These are phyloP conservation scores for Patagioenas fasciata DNA, from an alignment of 2,113 vertebrate genomes.

Conservation along the genomic window DNA sequence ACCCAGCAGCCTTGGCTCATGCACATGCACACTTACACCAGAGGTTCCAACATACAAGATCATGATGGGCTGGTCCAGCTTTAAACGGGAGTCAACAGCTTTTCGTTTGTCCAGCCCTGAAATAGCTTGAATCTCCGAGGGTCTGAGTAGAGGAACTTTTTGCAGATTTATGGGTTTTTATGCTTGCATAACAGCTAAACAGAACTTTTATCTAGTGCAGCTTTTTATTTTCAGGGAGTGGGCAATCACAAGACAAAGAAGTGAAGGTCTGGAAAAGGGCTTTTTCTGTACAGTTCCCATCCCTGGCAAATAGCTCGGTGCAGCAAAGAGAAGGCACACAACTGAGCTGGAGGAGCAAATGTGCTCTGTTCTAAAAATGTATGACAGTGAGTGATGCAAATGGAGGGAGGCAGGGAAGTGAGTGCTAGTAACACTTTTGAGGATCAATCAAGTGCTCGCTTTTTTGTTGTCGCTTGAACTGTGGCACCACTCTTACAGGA, in stretches of 20 bases:
- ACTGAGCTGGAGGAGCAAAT: neutral
- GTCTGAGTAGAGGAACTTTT: neutral
- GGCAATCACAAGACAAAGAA: neutral
- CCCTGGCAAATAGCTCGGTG: neutral
- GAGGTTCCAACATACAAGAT: neutral
- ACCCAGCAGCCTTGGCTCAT: neutral
- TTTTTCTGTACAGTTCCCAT: neutral
- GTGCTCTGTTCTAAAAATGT: neutral
- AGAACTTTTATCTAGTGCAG: neutral
- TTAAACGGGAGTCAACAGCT: neutral
- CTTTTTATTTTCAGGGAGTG: neutral
- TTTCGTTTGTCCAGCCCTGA: neutral
- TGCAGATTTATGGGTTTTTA: neutral
- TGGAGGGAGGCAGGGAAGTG: neutral
- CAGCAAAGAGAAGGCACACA: neutral
- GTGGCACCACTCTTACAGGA: neutral
- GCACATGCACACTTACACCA: fast-evolving
- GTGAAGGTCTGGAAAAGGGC: neutral
- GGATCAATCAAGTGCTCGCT: neutral
- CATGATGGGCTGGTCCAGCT: neutral
- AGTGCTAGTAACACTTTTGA: neutral
- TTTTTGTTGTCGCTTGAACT: slow-evolving; percentile 3
- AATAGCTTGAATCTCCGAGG: neutral
- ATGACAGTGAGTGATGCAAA: neutral
- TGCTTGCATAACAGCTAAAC: neutral